Conservation (phyloP, 2,797 vertebrate species). For the Onychomys torridus region DNA sequence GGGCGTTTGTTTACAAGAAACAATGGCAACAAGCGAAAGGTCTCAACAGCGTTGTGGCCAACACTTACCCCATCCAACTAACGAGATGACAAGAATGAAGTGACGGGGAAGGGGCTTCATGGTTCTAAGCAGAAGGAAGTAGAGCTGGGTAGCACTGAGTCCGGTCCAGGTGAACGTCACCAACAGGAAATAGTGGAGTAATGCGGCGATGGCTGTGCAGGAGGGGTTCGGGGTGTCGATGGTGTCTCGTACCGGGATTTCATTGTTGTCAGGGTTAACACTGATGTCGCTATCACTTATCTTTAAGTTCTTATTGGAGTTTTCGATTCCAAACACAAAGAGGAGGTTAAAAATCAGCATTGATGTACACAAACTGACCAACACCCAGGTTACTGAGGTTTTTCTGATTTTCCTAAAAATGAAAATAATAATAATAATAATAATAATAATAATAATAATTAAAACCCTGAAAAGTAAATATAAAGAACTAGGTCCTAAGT, state of each 20-base stretch:
- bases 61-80: slow-evolving; percentile 88
- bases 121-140: slow-evolving; percentile 81
- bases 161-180: slow-evolving; percentile 87
- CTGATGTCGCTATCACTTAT: not conserved
- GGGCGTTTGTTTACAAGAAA: not conserved
- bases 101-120: slow-evolving; percentile 68
- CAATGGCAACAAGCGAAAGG: slow-evolving; percentile 21
- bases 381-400: slow-evolving; percentile 79
- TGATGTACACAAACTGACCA: slow-evolving; percentile 87
- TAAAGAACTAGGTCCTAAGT: slow-evolving; percentile 56
- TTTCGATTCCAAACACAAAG: slow-evolving; percentile 88
- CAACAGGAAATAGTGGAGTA: slow-evolving; percentile 89
- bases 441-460: too few species aligned
- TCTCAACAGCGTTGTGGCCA: not conserved
- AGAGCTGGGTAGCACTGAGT: slow-evolving; percentile 85
- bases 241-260: not conserved
- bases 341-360: slow-evolving; percentile 89
- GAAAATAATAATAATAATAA: slow-evolving; percentile 22
- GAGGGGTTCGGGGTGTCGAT: not conserved
- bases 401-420: slow-evolving; percentile 82
- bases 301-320: slow-evolving; percentile 72
- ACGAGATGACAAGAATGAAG: slow-evolving; percentile 74
- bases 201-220: slow-evolving; percentile 79
- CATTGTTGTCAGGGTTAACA: rapidly evolving
- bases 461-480: not conserved